These are phyloP conservation scores for Patella ulyssiponensis DNA, from an alignment of 2,888 invertebrate species.

Conservation along the genomic window DNA sequence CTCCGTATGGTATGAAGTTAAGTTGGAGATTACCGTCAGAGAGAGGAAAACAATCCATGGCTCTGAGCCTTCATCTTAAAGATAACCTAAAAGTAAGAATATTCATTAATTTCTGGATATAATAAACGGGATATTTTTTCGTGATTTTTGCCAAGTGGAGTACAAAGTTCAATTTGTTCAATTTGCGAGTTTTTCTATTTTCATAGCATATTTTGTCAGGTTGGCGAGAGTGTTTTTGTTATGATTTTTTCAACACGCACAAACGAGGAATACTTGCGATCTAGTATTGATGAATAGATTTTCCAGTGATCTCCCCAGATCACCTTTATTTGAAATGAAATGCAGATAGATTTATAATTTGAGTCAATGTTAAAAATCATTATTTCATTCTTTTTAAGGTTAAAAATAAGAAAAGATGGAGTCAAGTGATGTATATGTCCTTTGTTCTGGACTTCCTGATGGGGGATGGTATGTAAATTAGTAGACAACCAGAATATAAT, in stretches of 20 bases:
- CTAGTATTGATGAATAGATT: too few relatives aligned
- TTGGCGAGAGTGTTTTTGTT: too few relatives aligned
- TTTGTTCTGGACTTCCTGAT: conserved; percentile 64
- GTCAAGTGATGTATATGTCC: conserved; percentile 71
- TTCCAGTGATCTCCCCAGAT: background rate
- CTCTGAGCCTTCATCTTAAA: conserved; percentile 63
- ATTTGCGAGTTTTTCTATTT: too few relatives aligned
- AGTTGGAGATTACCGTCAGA: conserved; percentile 52
- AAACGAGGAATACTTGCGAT: too few relatives aligned
- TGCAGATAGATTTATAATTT: background rate
- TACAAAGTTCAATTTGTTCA: too few relatives aligned
- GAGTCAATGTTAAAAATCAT: background rate
- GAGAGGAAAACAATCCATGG: conserved; percentile 43
- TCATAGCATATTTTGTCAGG: too few relatives aligned
- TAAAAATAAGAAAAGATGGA: conserved; percentile 70
- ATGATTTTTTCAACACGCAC: too few relatives aligned
- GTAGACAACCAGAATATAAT: background rate
- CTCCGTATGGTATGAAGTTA: conserved; percentile 64
- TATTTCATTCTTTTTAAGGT: conserved; percentile 46
- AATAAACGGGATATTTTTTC: too few relatives aligned
- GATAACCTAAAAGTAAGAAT: conserved; percentile 61
- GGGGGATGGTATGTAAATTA: conserved; percentile 19
- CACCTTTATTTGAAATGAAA: background rate
- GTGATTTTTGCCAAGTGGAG: too few relatives aligned
- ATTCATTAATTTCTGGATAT: too few relatives aligned